Evolutionary conservation across 2,113 vertebrate species (phyloP).

Genomic region (Maccullochella peelii): DNA sequence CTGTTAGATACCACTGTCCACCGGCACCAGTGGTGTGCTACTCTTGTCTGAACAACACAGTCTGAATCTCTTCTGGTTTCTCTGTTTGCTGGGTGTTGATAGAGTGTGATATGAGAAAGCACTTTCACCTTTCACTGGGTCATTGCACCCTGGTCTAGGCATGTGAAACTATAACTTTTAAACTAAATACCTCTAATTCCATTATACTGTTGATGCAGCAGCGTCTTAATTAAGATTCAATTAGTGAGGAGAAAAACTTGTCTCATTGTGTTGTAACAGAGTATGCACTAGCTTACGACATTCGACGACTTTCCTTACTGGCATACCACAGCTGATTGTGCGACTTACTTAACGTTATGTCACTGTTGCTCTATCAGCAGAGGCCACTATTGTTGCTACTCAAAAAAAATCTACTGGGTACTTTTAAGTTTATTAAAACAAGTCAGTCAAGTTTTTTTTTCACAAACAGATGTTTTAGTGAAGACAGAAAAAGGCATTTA

Average conservation of each 20-base stretch:
- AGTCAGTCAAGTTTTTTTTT: not conserved
- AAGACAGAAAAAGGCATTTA: not conserved
- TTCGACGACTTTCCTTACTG: not conserved
- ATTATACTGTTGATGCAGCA: not conserved
- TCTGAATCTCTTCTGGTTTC: not conserved
- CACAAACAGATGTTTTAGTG: not conserved
- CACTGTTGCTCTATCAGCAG: not conserved
- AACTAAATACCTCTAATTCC: not conserved
- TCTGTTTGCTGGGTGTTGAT: not conserved
- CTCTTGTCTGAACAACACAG: not conserved
- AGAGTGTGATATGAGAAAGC: not conserved
- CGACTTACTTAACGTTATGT: not conserved
- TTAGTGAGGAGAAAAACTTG: not conserved
- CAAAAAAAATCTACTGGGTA: too few species aligned
- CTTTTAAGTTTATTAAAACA: too few species aligned
- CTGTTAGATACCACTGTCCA: not conserved
- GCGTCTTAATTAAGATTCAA: not conserved
- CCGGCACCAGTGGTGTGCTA: not conserved
- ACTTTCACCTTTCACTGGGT: conserved; percentile 15
- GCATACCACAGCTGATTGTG: not conserved
- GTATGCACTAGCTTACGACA: not conserved
- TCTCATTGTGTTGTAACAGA: not conserved
- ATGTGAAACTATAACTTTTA: conserved; percentile 18
- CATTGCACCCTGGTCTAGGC: not conserved
- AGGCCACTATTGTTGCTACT: too few species aligned